phyloP scores from a whole-genome alignment of 2,888 invertebrate genomes.

The Epinotia demarniana region DNA sequence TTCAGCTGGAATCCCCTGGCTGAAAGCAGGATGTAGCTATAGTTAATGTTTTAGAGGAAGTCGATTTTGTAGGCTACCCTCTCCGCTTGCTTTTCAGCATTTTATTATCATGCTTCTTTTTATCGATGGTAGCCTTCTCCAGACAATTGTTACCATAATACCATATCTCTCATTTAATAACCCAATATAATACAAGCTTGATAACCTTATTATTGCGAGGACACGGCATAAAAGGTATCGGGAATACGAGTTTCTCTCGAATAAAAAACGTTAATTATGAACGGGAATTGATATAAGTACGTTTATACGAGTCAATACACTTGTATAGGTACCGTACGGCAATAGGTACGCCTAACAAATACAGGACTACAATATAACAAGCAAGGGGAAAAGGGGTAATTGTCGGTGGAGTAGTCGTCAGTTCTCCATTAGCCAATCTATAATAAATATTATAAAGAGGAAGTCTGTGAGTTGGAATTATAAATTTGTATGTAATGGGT shows the following conservation, averaged over 20 bases:
- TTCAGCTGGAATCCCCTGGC: too few relatives aligned
- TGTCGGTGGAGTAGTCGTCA: too few relatives aligned
- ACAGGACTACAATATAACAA: background rate
- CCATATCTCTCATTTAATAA: background rate
- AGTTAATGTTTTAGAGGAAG: too few relatives aligned
- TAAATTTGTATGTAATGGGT: too few relatives aligned
- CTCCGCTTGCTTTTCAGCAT: too few relatives aligned
- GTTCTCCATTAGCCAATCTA: too few relatives aligned
- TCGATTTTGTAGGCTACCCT: too few relatives aligned
- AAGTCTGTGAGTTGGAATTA: too few relatives aligned
- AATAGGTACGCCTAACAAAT: background rate
- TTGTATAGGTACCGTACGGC: background rate
- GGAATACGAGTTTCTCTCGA: background rate
- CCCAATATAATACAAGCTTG: background rate
- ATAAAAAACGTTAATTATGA: constrained; percentile 1
- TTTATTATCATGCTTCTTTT: too few relatives aligned
- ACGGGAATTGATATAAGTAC: background rate
- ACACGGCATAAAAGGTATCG: background rate
- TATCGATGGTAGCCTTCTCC: background rate
- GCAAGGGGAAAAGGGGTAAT: background rate
- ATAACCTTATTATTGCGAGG: background rate
- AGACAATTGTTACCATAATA: background rate
- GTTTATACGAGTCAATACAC: background rate
- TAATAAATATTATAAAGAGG: too few relatives aligned
- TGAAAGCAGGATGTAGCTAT: too few relatives aligned